Evolutionary conservation across 2,888 invertebrate species (phyloP).

Genomic region (Xestia sexstrigata): DNA sequence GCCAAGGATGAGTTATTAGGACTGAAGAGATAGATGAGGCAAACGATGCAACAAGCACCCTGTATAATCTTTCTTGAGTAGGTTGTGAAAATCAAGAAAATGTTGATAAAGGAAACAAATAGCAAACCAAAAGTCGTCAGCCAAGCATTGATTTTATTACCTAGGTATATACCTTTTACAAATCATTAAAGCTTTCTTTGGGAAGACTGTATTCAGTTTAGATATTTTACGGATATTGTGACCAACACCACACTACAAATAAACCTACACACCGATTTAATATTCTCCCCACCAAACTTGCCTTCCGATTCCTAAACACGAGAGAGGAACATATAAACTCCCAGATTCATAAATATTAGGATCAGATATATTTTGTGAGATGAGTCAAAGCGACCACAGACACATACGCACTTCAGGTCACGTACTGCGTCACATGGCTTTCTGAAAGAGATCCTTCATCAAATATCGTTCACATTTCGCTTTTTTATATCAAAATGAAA

Average conservation of each 20-base stretch:
- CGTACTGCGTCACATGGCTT: constrained; percentile 63
- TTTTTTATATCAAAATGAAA: constrained; percentile 53
- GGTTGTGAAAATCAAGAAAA: too few species aligned
- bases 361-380: constrained; percentile 50
- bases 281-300: constrained; percentile 27
- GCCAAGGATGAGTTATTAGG: too few species aligned
- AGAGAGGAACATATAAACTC: constrained; percentile 40
- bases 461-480: constrained; percentile 64
- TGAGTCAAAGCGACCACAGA: constrained; percentile 49
- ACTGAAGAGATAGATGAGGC: too few species aligned
- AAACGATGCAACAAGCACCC: too few species aligned
- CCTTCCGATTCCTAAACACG: constrained; percentile 36
- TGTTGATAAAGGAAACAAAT: too few species aligned
- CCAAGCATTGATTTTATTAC: too few species aligned
- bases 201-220: too few species aligned
- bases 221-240: too few species aligned
- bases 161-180: too few species aligned
- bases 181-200: not conserved
- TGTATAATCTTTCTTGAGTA: too few species aligned
- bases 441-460: constrained; percentile 61
- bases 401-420: constrained; percentile 54
- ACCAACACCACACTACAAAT: not conserved
- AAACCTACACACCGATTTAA: constrained; percentile 8
- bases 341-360: constrained; percentile 56
- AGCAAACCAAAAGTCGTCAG: too few species aligned